Percentiles rank a stretch among this genome's conserved stretches.
These are phyloP conservation scores for Leontocebus nigricollis DNA, from an alignment of 2,797 vertebrate species.

Conservation along the genomic window DNA sequence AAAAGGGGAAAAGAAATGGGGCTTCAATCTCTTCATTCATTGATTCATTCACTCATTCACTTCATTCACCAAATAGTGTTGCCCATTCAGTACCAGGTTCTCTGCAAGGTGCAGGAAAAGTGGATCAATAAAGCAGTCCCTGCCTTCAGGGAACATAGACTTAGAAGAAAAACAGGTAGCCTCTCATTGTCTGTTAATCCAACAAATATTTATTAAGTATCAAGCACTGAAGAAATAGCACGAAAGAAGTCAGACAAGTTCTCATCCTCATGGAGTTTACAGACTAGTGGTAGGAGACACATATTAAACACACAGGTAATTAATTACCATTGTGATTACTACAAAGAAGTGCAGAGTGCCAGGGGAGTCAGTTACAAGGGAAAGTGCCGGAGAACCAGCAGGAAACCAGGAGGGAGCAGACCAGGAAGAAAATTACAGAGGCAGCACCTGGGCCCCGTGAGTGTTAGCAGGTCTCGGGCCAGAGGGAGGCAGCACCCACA, in stretches of 20 bases:
- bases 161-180: conserved; percentile 25
- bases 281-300: neutral
- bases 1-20: neutral
- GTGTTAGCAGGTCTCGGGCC: neutral
- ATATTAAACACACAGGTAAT: neutral
- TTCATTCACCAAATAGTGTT: conserved; percentile 15
- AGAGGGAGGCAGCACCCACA: neutral
- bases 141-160: conserved; percentile 14
- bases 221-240: neutral
- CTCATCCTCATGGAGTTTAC: neutral
- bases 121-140: neutral
- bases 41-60: neutral
- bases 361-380: neutral
- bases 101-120: neutral
- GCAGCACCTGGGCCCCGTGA: neutral
- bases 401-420: neutral
- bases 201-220: conserved; percentile 18
- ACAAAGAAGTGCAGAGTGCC: neutral
- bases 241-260: neutral
- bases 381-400: neutral
- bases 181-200: conserved; percentile 2
- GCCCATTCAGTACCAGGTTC: neutral
- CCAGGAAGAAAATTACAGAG: neutral
- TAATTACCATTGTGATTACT: conserved; percentile 2
- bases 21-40: neutral